phyloP scores from a whole-genome alignment of 2,113 vertebrate species.

The Pristiophorus japonicus region DNA sequence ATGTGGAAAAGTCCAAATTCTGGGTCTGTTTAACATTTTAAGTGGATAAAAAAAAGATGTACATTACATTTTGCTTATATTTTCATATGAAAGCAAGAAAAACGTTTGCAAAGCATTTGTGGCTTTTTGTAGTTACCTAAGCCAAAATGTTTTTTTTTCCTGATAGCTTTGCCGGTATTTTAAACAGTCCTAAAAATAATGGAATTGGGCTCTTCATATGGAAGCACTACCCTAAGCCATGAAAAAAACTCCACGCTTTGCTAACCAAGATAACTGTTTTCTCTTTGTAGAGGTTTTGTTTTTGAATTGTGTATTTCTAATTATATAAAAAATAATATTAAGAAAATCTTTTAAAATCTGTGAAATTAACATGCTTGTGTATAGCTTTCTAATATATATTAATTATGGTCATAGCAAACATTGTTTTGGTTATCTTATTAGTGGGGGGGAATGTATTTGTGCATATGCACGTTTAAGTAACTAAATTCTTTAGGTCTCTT shows the following conservation, averaged over 20 bases:
- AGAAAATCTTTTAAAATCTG: slow-evolving; percentile 96
- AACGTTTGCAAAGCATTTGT: slow-evolving; percentile 99
- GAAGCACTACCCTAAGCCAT: slow-evolving; percentile 84
- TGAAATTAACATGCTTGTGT: slow-evolving; percentile 99
- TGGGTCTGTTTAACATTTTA: slow-evolving; percentile 95
- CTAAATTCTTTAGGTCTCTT: slow-evolving; percentile 43
- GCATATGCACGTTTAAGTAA: slow-evolving; percentile 78
- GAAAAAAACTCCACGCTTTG: slow-evolving; percentile 92
- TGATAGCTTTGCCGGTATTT: slow-evolving; percentile 97
- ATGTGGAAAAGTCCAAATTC: slow-evolving; percentile 51
- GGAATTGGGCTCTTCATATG: slow-evolving; percentile 72
- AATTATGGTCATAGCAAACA: slow-evolving; percentile 83
- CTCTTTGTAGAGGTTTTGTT: slow-evolving; percentile 99
- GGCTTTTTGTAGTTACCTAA: slow-evolving; percentile 99
- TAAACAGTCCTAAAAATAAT: slow-evolving; percentile 74
- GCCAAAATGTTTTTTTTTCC: slow-evolving; percentile 90
- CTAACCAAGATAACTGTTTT: slow-evolving; percentile 91
- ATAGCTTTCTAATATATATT: slow-evolving; percentile 99
- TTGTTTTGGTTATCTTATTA: slow-evolving; percentile 81
- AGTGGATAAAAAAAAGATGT: slow-evolving; percentile 86
- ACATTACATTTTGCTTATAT: slow-evolving; percentile 99
- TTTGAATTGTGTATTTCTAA: slow-evolving; percentile 99
- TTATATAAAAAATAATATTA: slow-evolving; percentile 98
- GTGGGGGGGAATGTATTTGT: slow-evolving; percentile 83
- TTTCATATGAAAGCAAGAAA: slow-evolving; percentile 96